Conservation (phyloP, 1,140 invertebrate genomes). For the Bombus huntii region DNA sequence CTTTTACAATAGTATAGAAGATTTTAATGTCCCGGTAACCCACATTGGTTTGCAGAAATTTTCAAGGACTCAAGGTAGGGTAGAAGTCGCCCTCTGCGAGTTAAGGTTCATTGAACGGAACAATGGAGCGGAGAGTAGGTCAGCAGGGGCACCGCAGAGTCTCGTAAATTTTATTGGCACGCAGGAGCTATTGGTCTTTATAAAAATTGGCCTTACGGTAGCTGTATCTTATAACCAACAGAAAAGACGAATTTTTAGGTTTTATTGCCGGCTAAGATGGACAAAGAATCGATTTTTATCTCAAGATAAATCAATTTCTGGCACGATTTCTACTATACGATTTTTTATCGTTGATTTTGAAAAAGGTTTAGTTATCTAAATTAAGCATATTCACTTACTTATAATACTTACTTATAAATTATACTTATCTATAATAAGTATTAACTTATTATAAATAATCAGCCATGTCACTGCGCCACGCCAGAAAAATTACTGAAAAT, state of each 20-base stretch:
- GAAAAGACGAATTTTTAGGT: conserved; percentile 6
- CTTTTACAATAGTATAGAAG: neutral
- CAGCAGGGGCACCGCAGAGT: conserved; percentile 28
- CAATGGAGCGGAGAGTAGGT: conserved; percentile 27
- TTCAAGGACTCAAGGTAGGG: neutral
- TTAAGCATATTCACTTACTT: too few species aligned
- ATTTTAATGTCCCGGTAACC: conserved; percentile 38
- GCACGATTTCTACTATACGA: too few species aligned
- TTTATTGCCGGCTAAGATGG: neutral
- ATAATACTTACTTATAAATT: too few species aligned
- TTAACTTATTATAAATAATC: too few species aligned
- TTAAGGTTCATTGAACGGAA: neutral
- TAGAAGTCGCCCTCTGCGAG: conserved; percentile 1
- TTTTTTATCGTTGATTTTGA: too few species aligned
- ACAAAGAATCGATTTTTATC: neutral
- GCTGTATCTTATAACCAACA: neutral
- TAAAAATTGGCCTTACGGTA: conserved; percentile 22
- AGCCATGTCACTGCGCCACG: too few species aligned
- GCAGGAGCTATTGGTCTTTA: neutral
- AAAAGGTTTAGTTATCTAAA: too few species aligned
- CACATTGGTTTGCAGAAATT: conserved; percentile 6
- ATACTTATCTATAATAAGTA: too few species aligned
- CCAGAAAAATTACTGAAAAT: too few species aligned
- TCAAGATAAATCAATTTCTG: too few species aligned
- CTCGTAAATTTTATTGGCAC: conserved; percentile 49